Evolutionary conservation across 2,113 vertebrate species (phyloP).

Genomic region (Lagopus muta): DNA sequence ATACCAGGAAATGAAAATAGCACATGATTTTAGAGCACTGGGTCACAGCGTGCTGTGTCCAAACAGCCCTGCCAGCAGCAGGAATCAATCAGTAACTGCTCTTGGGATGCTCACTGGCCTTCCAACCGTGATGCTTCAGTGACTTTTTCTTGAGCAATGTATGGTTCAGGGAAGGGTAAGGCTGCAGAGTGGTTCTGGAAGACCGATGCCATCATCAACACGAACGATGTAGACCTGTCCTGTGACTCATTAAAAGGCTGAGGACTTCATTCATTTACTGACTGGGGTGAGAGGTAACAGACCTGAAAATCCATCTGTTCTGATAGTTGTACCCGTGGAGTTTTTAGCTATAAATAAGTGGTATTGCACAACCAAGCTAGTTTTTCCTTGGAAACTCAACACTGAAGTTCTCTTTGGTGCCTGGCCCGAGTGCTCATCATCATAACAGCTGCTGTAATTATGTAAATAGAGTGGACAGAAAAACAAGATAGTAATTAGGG

Average conservation of each 20-base stretch:
- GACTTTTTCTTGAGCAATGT: not conserved
- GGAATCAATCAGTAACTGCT: not conserved
- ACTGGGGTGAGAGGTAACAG: not conserved
- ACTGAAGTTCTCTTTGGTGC: not conserved
- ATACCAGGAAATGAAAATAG: not conserved
- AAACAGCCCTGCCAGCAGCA: not conserved
- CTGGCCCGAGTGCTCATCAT: not conserved
- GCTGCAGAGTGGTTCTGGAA: not conserved
- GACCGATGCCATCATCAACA: not conserved
- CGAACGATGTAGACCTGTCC: not conserved
- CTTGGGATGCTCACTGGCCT: not conserved
- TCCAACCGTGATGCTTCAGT: not conserved
- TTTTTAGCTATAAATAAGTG: not conserved
- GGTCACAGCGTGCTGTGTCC: not conserved
- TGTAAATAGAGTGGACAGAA: not conserved
- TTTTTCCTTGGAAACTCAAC: not conserved
- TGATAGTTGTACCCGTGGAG: not conserved
- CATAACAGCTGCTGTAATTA: not conserved
- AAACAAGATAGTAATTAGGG: not conserved
- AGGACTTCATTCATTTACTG: not conserved
- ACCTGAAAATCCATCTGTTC: not conserved
- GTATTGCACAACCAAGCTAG: not conserved
- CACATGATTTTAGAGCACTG: constrained; percentile 18
- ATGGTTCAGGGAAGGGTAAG: not conserved
- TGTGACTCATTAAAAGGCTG: not conserved